Conservation (phyloP, 2,797 vertebrate species). For the Oophaga sylvatica region DNA sequence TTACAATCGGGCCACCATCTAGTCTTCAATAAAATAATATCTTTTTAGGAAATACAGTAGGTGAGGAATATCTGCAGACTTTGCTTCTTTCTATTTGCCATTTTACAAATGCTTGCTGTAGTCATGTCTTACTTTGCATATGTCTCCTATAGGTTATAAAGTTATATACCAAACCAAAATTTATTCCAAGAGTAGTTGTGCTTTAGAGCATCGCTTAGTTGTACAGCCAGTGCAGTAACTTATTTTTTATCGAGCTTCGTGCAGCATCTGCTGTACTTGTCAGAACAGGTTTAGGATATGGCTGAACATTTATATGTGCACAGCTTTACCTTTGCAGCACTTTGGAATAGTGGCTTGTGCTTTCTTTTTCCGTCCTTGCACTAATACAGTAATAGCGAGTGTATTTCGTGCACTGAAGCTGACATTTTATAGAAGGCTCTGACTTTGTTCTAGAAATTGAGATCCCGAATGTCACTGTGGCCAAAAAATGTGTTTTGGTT, state of each 20-base stretch:
- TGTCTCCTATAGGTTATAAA: slow-evolving; percentile 20
- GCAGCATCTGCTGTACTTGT: slow-evolving; percentile 37
- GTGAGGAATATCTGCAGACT: neutral
- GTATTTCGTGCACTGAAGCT: neutral
- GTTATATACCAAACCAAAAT: slow-evolving; percentile 17
- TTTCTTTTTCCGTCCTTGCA: neutral
- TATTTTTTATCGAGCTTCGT: slow-evolving; percentile 40
- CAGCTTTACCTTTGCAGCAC: slow-evolving; percentile 24
- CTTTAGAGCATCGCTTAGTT: slow-evolving; percentile 45
- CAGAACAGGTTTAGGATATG: slow-evolving; percentile 20
- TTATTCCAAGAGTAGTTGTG: slow-evolving; percentile 32
- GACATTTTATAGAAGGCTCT: neutral
- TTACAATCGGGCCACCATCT: too few relatives aligned
- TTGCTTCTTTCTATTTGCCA: neutral
- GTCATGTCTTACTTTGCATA: slow-evolving; percentile 34
- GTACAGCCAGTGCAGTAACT: slow-evolving; percentile 25
- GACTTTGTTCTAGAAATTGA: neutral
- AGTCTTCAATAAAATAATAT: neutral
- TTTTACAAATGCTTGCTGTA: neutral
- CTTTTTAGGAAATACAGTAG: neutral
- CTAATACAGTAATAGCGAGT: slow-evolving; percentile 9
- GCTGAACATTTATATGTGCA: slow-evolving; percentile 15
- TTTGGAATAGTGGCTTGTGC: neutral
- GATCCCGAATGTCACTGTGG: neutral
- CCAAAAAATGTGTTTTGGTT: slow-evolving; percentile 16